Percentiles rank a stretch among this genome's conserved stretches.
These are phyloP conservation scores for Tachuris rubrigastra DNA, from an alignment of 2,113 vertebrate genomes.

Conservation along the genomic window DNA sequence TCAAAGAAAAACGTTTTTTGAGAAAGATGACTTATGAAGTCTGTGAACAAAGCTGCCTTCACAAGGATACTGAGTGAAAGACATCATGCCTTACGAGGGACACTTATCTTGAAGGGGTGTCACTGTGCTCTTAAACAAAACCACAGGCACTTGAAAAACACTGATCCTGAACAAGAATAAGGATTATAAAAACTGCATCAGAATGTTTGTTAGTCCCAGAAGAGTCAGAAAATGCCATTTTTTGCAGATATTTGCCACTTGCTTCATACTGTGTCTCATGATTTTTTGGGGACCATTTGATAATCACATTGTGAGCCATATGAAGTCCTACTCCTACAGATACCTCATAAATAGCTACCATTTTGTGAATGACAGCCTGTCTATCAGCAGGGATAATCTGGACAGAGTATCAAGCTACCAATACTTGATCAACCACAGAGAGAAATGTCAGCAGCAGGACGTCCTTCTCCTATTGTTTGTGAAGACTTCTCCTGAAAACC, in stretches of 20 bases:
- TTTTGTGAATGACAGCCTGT: conserved; percentile 84
- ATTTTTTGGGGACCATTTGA: conserved; percentile 83
- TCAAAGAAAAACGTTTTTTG: background rate
- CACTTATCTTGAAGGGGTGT: conserved; percentile 20
- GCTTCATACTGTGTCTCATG: conserved; percentile 84
- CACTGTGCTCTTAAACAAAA: background rate
- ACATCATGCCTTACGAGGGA: conserved; percentile 43
- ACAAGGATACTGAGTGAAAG: background rate
- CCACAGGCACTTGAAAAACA: conserved; percentile 13
- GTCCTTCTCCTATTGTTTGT: conserved; percentile 89
- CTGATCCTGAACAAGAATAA: conserved; percentile 15
- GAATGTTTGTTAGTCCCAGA: conserved; percentile 84
- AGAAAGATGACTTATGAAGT: conserved; percentile 45
- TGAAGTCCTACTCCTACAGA: conserved; percentile 89
- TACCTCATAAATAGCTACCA: conserved; percentile 89
- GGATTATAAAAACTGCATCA: conserved; percentile 65
- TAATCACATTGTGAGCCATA: conserved; percentile 80
- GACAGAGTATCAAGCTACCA: conserved; percentile 62
- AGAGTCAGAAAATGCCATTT: conserved; percentile 83
- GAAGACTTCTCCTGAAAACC: conserved; percentile 87
- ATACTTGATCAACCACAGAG: conserved; percentile 85
- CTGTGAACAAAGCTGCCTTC: background rate
- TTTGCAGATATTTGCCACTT: conserved; percentile 79
- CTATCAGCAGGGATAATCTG: conserved; percentile 70
- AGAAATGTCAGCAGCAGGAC: conserved; percentile 79